Conservation (phyloP, 2,797 vertebrate genomes). For the Coccyzus lansbergi region DNA sequence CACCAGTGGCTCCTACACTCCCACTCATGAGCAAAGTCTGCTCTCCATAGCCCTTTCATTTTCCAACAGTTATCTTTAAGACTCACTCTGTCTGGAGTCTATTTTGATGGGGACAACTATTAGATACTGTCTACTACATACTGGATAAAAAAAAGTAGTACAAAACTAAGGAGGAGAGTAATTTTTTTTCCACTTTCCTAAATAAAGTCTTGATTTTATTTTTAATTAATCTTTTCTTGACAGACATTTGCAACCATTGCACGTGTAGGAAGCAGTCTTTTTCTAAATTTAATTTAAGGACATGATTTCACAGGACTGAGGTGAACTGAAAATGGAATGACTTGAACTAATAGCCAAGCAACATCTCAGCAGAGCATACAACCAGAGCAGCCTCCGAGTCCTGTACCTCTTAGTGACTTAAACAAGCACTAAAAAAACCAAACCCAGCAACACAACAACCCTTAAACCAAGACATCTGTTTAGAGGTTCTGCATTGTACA, state of each 20-base stretch:
- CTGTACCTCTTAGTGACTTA: neutral
- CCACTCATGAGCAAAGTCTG: fast-evolving
- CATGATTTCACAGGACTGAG: neutral
- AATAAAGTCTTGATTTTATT: neutral
- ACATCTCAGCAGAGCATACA: neutral
- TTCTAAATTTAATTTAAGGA: neutral
- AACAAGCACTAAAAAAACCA: neutral
- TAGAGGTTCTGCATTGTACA: neutral
- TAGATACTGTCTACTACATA: neutral
- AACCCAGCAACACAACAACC: neutral
- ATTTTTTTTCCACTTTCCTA: neutral
- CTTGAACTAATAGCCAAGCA: neutral
- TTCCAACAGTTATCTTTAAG: neutral
- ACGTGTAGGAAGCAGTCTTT: neutral
- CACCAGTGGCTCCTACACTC: neutral
- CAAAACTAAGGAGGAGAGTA: neutral
- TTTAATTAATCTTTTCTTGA: neutral
- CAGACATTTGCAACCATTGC: neutral
- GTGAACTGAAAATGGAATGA: neutral
- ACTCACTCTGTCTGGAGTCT: neutral
- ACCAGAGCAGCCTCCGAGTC: neutral
- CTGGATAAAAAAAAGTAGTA: neutral
- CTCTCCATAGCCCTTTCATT: neutral
- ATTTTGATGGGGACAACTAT: neutral
- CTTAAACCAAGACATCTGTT: neutral